Evolutionary conservation across 1,140 invertebrate species (phyloP).

Genomic region (Archivesica marissinica): DNA sequence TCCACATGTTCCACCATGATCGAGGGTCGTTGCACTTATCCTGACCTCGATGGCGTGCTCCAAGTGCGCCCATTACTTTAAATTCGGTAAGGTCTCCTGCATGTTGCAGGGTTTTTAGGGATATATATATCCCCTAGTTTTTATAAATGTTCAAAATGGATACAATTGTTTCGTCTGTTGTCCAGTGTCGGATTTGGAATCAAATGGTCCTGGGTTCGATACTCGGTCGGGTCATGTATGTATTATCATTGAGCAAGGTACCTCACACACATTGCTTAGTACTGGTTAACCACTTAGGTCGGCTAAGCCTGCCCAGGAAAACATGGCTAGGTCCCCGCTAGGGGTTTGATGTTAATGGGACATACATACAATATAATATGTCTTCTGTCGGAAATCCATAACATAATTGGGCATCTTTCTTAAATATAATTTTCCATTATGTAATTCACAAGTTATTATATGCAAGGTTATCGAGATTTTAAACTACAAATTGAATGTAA

Average conservation of each 20-base stretch:
- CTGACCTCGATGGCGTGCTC: neutral
- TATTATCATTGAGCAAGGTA: neutral
- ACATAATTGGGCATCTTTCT: neutral
- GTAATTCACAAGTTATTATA: neutral
- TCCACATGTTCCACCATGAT: neutral
- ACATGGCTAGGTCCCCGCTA: no score
- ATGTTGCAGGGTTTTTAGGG: constrained; percentile 21
- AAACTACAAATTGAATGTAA: neutral
- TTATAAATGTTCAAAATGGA: neutral
- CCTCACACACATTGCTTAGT: neutral
- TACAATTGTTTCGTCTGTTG: neutral
- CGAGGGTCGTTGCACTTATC: constrained; percentile 33
- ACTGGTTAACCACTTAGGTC: no score
- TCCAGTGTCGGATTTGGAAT: neutral
- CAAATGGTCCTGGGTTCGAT: neutral
- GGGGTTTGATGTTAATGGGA: no score
- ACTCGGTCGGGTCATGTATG: neutral
- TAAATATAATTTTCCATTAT: neutral
- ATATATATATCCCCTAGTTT: neutral
- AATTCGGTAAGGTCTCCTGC: constrained; percentile 56
- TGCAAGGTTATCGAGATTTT: neutral
- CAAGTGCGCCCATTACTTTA: constrained; percentile 2
- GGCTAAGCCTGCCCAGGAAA: no score
- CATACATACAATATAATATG: no score
- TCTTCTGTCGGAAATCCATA: neutral